Conservation (phyloP, 2,113 vertebrate genomes). For the Nettapus auritus region DNA sequence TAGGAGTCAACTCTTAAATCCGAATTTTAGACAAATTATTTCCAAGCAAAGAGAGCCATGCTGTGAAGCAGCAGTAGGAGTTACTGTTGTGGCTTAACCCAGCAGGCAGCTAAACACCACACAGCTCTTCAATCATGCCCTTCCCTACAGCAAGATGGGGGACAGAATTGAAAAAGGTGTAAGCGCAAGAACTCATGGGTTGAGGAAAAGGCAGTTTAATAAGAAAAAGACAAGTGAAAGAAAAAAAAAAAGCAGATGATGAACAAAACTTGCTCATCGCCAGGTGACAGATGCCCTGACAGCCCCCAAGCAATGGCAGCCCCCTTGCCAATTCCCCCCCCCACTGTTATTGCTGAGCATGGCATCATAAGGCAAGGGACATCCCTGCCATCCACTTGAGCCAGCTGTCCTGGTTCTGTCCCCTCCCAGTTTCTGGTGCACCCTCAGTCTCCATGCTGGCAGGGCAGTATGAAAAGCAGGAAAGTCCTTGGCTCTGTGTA, state of each 20-base stretch:
- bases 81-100: not conserved
- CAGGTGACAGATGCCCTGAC: not conserved
- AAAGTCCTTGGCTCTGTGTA: not conserved
- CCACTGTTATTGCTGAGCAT: not conserved
- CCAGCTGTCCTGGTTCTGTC: not conserved
- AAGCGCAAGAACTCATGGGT: not conserved
- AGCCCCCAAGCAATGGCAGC: not conserved
- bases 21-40: not conserved
- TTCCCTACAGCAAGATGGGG: not conserved
- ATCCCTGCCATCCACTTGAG: not conserved
- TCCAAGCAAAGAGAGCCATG: not conserved
- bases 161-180: not conserved
- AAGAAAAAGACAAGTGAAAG: not conserved
- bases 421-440: not conserved
- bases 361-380: not conserved
- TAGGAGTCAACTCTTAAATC: not conserved
- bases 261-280: not conserved
- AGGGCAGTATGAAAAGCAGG: not conserved
- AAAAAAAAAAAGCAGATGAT: too few species aligned
- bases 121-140: not conserved
- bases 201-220: not conserved
- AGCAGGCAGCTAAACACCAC: not conserved
- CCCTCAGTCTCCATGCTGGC: not conserved
- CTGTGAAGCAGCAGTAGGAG: not conserved
- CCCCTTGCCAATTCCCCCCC: not conserved